A percentile compares a stretch with the other conserved stretches of the same genome.
Evolutionary conservation across 2,888 invertebrate species (phyloP).

Genomic region (Koerneria pararmatus): DNA sequence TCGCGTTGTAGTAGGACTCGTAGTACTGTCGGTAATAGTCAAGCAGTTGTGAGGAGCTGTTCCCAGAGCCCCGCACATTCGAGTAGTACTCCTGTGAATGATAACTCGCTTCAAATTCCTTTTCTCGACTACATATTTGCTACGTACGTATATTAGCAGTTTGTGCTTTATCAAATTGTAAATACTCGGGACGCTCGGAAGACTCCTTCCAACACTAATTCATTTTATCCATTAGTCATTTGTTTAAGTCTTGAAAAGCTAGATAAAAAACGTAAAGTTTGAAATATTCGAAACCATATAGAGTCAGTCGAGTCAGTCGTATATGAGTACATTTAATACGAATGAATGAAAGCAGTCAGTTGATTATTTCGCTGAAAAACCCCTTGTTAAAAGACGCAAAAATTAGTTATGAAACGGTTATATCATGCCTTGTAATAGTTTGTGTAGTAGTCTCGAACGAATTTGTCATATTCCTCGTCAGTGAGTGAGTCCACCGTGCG

Average conservation of each 20-base stretch:
- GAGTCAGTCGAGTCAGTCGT: background rate
- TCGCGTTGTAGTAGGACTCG: conserved; percentile 23
- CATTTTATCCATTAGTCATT: background rate
- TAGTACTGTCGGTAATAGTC: conserved; percentile 21
- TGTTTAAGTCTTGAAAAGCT: background rate
- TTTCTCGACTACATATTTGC: too few relatives aligned
- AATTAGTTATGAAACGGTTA: too few relatives aligned
- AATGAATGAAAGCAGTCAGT: too few relatives aligned
- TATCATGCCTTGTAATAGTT: conserved; percentile 25
- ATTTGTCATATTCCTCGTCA: conserved; percentile 22
- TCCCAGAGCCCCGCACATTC: conserved; percentile 15
- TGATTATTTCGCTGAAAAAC: too few relatives aligned
- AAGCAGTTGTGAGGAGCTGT: conserved; percentile 2
- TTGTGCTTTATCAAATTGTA: background rate
- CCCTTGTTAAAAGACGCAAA: too few relatives aligned
- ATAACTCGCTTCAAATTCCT: too few relatives aligned
- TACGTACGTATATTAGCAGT: too few relatives aligned
- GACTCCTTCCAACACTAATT: background rate
- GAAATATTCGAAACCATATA: background rate
- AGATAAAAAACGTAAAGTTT: background rate
- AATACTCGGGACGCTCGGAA: background rate
- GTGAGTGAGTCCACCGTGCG: conserved; percentile 19
- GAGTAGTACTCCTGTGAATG: conserved; percentile 19
- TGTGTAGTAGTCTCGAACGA: conserved; percentile 22
- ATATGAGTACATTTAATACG: too few relatives aligned